Evolutionary conservation across 2,888 invertebrate genomes (phyloP).

Genomic region (Torymus texanus): DNA sequence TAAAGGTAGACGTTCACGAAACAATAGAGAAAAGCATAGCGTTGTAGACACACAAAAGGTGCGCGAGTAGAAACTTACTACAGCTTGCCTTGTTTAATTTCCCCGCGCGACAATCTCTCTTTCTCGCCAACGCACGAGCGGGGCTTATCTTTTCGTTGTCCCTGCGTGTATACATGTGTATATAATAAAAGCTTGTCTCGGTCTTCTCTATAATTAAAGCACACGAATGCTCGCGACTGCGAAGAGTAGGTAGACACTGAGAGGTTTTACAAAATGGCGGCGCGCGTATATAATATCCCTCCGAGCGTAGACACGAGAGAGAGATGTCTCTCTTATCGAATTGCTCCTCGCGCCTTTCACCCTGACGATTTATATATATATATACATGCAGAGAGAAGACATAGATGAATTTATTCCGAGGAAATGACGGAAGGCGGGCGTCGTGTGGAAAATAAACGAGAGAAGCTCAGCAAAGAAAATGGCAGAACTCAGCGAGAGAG

Average conservation of each 20-base stretch:
- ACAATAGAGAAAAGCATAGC: slow-evolving; percentile 41
- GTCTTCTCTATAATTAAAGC: slow-evolving; percentile 38
- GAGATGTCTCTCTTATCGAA: slow-evolving; percentile 28
- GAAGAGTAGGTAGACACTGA: background rate
- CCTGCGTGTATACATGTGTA: no score
- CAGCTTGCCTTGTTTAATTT: slow-evolving; percentile 42
- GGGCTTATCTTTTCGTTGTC: slow-evolving; percentile 28
- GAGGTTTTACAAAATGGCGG: background rate
- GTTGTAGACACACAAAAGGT: slow-evolving; percentile 28
- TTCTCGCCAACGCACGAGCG: background rate
- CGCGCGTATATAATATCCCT: background rate
- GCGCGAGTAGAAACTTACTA: slow-evolving; percentile 19
- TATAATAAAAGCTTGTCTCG: background rate
- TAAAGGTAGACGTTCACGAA: slow-evolving; percentile 18
- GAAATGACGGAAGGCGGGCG: slow-evolving; percentile 37
- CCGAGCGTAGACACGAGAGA: background rate
- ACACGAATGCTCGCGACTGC: background rate
- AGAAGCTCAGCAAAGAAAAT: slow-evolving; percentile 35
- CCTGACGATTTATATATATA: background rate
- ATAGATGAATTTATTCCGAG: slow-evolving; percentile 42
- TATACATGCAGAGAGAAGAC: background rate
- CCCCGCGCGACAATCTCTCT: slow-evolving; percentile 31
- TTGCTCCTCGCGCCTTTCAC: slow-evolving; percentile 3
- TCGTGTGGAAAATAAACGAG: slow-evolving; percentile 18
- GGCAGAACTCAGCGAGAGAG: background rate